phyloP scores from a whole-genome alignment of 92 coral and sea anemone genomes.

The Palythoa grandis region DNA sequence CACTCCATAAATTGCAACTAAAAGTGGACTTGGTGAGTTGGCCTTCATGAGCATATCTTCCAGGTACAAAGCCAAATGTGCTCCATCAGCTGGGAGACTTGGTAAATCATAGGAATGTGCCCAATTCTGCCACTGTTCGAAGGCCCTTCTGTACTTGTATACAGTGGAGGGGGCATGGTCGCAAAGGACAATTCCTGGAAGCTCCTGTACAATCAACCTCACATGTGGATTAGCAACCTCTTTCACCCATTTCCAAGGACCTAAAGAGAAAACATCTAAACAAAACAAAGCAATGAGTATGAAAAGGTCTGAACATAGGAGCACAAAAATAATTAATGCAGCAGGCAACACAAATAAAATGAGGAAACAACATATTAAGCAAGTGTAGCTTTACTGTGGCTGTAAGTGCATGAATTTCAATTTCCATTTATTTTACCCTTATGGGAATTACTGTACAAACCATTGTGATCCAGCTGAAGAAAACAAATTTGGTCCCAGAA shows the following conservation, averaged over 20 bases:
- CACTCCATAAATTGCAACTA: constrained; percentile 27
- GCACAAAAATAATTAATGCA: too few relatives aligned
- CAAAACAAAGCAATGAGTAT: neutral
- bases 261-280: constrained; percentile 8
- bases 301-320: neutral
- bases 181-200: constrained; percentile 26
- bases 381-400: too few relatives aligned
- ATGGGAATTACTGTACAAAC: neutral
- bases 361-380: too few relatives aligned
- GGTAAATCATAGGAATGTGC: constrained; percentile 22
- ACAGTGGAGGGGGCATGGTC: constrained; percentile 36
- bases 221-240: constrained; percentile 21
- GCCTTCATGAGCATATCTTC: constrained; percentile 10
- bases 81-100: constrained; percentile 23
- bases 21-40: constrained; percentile 11
- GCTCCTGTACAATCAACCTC: constrained; percentile 7
- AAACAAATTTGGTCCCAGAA: constrained; percentile 6
- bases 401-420: neutral
- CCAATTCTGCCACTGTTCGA: constrained; percentile 34
- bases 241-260: constrained; percentile 24
- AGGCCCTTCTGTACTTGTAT: constrained; percentile 24
- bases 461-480: neutral
- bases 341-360: too few relatives aligned
- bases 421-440: too few relatives aligned
- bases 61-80: constrained; percentile 1